Conservation (phyloP, 2,888 invertebrate species). For the Dione juno region DNA sequence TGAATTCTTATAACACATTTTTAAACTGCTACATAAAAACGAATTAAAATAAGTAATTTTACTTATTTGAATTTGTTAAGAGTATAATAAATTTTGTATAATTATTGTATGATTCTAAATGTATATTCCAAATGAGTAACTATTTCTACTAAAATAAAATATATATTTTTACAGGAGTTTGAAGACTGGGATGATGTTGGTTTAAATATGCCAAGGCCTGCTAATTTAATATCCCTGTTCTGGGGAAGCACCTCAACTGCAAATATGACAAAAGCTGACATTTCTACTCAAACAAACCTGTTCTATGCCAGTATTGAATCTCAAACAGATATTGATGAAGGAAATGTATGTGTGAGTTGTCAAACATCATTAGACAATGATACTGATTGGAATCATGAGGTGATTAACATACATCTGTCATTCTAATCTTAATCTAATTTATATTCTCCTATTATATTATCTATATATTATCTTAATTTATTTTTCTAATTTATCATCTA, state of each 20-base stretch:
- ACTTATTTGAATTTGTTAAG: too few relatives aligned
- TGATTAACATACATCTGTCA: conserved; percentile 48
- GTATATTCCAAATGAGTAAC: too few relatives aligned
- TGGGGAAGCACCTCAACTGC: conserved; percentile 78
- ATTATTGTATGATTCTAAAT: too few relatives aligned
- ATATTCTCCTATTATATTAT: too few relatives aligned
- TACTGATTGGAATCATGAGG: conserved; percentile 78
- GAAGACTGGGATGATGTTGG: conserved; percentile 97
- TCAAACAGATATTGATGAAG: conserved; percentile 79
- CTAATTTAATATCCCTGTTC: conserved; percentile 87
- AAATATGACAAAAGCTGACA: conserved; percentile 70
- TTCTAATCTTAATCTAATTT: too few relatives aligned
- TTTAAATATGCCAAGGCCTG: conserved; percentile 91
- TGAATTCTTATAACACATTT: too few relatives aligned
- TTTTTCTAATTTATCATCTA: too few relatives aligned
- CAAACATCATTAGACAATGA: conserved; percentile 68
- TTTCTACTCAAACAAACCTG: conserved; percentile 76
- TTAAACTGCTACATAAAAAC: too few relatives aligned
- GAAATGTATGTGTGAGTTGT: conserved; percentile 73
- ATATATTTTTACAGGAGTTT: conserved; percentile 85
- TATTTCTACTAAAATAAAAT: background rate
- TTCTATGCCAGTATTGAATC: conserved; percentile 60
- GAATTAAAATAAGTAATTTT: too few relatives aligned
- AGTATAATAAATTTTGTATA: too few relatives aligned
- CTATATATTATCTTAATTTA: too few relatives aligned